Base-by-base conservation (phyloP, 2,888 invertebrate genomes). In the Spilosoma lubricipeda region DNA sequence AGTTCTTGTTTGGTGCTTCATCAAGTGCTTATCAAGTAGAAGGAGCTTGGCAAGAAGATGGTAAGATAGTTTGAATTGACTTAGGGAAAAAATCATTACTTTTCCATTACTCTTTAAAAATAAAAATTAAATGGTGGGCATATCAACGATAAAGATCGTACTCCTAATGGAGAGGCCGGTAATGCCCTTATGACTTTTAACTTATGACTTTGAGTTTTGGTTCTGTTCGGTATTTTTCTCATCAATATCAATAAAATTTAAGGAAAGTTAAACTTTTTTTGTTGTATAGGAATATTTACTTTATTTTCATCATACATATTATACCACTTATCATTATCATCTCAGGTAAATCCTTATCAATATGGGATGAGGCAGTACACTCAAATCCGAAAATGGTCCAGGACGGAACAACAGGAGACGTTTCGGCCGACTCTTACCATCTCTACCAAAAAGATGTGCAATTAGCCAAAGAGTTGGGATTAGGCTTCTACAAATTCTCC, bases 351-450 rank as follows among this genome's bases (percentile, higher is more conserved):
- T 94, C 96, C 0, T 89, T 92, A 80, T 97, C 96, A 79, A 95
- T 96, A 77, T 97, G 96, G 96, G 97, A 97, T 82, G 74, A 88
- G 3, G 84, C 86, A 0, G 86, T 89, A 0, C 93, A 94, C 79
- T 75, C 52, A 20, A 73, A 88, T 0, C 89, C 88, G 0, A 90
- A 90, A 0, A 89, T 86, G 3, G 88, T 93, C 33, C 83, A 78
- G 72, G 93, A 93, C 66, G 83, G 80, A 0, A 90, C 87, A 76
- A 89, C 81, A 3, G 97, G 96, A 0, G 97, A 97, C 80, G 88
- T 96, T 0, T 96, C 97, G 0, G 96, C 97, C 52, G 97, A 97
- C 87, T 97, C 97, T 20, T 97, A 97, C 88, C 94, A 97, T 86
- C 95, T 93, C 71, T 97, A 96, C 87, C 91, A 95, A 82, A 95